Evolutionary conservation across 2,888 invertebrate species (phyloP), one percentile per base, ranked within the genome.

Genomic region (Rhabditoides inermis): DNA sequence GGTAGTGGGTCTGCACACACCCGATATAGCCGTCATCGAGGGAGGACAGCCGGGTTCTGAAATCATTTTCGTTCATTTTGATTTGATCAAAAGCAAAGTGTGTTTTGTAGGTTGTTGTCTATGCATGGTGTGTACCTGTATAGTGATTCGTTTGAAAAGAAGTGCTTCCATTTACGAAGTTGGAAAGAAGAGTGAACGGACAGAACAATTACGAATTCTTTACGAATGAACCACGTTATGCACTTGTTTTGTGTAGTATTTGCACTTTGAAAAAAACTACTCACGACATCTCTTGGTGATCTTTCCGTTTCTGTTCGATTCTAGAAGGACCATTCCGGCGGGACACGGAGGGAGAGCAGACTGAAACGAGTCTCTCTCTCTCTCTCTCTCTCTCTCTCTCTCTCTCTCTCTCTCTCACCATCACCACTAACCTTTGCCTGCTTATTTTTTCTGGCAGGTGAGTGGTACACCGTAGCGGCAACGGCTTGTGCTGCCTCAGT

Each of bases 251-350:
- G 20, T 15, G 44, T 44, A 10, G 4, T 37, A 40, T 25, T 47
- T 4, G 3, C n/a, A 28, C 15, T 18, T 1, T 6, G 12, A 3
- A 15, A 15, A 10, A 36, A 20, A 61, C 65, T n/a, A n/a, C n/a
- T 56, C 51, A 65, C 65, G 63, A 46, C 65, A 65, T 55, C 61
- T 49, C 44, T 55, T 60, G 20, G 61, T 50, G 25, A 57, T 51
- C 51, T 60, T 63, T 36, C 58, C 56, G 27, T 63, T 61, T 22
- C 60, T 46, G 40, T 61, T 60, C 36, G 57, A 46, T 45, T 61
- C 60, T 23, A 65, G 41, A 37, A 65, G 54, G 2, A 63, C 62
- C 49, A 59, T 56, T 50, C 60, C 55, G 15, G 53, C 42, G 12
- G 59, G 56, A 27, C 65, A 65, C 2, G 56, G 54, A 40, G 12